Conservation (phyloP, 2,113 vertebrate species). For the Phrynocephalus versicolor region DNA sequence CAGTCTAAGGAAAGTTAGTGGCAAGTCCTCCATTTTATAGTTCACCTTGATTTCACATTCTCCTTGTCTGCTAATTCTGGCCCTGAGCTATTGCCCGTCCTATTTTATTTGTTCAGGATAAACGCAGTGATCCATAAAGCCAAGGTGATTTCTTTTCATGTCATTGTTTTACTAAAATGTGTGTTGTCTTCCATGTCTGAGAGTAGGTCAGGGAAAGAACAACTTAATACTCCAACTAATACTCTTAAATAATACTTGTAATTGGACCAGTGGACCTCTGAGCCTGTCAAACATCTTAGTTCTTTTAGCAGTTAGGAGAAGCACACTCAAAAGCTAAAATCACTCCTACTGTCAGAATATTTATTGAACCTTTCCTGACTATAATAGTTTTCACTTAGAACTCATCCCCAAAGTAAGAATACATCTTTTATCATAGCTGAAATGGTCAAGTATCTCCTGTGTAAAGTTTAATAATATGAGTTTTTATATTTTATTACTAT, state of each 20-base stretch:
- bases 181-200: not conserved
- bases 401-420: not conserved
- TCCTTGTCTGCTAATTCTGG: too few relatives aligned
- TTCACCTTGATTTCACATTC: too few relatives aligned
- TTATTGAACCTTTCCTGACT: not conserved
- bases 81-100: too few relatives aligned
- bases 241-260: slow-evolving; percentile 1
- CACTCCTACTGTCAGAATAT: rapidly evolving
- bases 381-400: slow-evolving; percentile 13
- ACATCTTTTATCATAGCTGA: not conserved
- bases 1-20: too few relatives aligned
- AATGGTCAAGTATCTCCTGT: slow-evolving; percentile 3
- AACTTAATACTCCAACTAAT: not conserved
- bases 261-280: not conserved
- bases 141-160: slow-evolving; percentile 1
- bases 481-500: not conserved
- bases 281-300: not conserved
- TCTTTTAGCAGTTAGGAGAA: slow-evolving; percentile 25
- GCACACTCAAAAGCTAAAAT: not conserved
- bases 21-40: too few relatives aligned
- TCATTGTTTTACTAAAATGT: not conserved
- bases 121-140: not conserved
- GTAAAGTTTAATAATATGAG: not conserved
- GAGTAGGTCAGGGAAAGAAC: not conserved
- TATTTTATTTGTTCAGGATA: not conserved